phyloP scores from a whole-genome alignment of 2,797 vertebrate genomes.

The Garrulus glandarius region DNA sequence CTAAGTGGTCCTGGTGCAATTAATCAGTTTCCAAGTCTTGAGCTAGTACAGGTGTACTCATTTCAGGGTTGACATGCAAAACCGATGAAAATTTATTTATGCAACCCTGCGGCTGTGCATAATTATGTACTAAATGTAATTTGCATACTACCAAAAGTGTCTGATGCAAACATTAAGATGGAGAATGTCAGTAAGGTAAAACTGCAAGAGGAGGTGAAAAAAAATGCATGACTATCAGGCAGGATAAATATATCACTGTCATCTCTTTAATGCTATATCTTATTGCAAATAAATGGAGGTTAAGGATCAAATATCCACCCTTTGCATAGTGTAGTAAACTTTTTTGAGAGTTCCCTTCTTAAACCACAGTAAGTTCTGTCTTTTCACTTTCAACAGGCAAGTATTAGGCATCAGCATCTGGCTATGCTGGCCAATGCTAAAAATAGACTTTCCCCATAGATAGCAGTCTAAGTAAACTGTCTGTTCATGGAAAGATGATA shows the following conservation, averaged over 20 bases:
- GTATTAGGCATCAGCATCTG: background rate
- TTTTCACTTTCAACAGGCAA: background rate
- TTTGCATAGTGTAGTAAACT: background rate
- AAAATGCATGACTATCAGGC: background rate
- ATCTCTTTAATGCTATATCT: background rate
- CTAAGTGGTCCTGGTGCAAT: background rate
- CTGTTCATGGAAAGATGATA: background rate
- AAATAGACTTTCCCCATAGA: slow-evolving; percentile 3
- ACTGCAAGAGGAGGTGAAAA: background rate
- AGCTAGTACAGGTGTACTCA: slow-evolving; percentile 9
- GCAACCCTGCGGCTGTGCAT: background rate
- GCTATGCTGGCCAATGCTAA: background rate
- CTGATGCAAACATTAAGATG: background rate
- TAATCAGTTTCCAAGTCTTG: background rate
- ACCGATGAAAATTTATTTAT: slow-evolving; percentile 23
- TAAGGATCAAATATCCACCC: background rate
- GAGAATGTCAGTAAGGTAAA: background rate
- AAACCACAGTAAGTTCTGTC: background rate
- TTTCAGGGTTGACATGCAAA: slow-evolving; percentile 3
- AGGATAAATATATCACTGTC: background rate
- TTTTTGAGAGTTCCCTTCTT: background rate
- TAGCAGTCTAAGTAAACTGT: background rate
- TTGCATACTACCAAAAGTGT: background rate
- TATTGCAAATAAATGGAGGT: background rate
- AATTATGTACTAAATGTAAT: slow-evolving; percentile 17